Conservation (phyloP, 2,888 invertebrate species). For the Tyria jacobaeae region DNA sequence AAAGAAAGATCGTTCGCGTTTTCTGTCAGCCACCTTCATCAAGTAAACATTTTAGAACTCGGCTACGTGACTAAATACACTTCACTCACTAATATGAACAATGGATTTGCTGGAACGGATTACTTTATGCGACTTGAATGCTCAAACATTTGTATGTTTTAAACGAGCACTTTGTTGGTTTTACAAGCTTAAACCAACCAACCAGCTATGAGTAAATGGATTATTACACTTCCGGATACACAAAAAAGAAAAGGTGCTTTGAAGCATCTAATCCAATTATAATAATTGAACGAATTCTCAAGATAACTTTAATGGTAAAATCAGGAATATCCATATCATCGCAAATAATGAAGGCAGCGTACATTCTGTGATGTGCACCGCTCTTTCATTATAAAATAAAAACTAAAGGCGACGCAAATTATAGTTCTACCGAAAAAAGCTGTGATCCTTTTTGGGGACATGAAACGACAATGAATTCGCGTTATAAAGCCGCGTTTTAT, state of each 20-base stretch:
- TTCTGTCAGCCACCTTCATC: constrained; percentile 37
- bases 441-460: constrained; percentile 62
- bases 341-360: constrained; percentile 80
- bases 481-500: constrained; percentile 74
- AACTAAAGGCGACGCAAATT: constrained; percentile 60
- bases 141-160: constrained; percentile 57
- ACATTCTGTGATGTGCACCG: constrained; percentile 63
- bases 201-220: constrained; percentile 42
- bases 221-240: constrained; percentile 54
- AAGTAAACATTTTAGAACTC: constrained; percentile 57
- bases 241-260: constrained; percentile 49
- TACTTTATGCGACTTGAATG: constrained; percentile 58
- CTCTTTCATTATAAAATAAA: constrained; percentile 76
- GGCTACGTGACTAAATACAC: constrained; percentile 73
- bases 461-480: constrained; percentile 76
- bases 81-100: constrained; percentile 70
- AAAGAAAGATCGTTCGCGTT: constrained; percentile 41
- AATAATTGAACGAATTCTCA: constrained; percentile 58
- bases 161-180: constrained; percentile 54
- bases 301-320: constrained; percentile 65
- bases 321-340: constrained; percentile 77
- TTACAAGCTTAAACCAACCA: constrained; percentile 55
- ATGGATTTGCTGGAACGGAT: constrained; percentile 65
- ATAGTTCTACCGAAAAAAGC: constrained; percentile 55
- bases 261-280: constrained; percentile 64